These are phyloP conservation scores for Apus apus DNA, from an alignment of 2,113 vertebrate genomes.

Conservation along the genomic window DNA sequence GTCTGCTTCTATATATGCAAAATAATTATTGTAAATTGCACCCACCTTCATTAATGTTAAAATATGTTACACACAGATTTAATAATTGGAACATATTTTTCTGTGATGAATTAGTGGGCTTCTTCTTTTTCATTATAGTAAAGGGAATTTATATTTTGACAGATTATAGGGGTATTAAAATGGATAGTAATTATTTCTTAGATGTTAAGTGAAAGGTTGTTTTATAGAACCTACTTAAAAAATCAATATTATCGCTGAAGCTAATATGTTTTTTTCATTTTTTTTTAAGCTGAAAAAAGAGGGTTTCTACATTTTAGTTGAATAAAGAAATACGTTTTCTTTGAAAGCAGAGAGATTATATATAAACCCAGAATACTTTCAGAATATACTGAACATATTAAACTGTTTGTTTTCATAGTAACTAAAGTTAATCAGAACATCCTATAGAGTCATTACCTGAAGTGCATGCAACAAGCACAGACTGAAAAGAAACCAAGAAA, in stretches of 20 bases:
- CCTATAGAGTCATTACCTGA: not conserved
- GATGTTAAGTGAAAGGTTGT: not conserved
- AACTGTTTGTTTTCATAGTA: slow-evolving; percentile 10
- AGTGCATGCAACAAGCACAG: not conserved
- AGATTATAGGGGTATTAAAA: not conserved
- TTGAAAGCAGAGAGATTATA: not conserved
- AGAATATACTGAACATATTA: slow-evolving; percentile 11
- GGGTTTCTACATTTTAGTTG: not conserved
- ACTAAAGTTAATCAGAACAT: slow-evolving; percentile 52
- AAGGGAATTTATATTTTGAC: not conserved
- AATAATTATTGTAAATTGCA: not conserved
- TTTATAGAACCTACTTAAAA: not conserved
- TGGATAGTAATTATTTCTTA: not conserved
- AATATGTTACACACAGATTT: not conserved
- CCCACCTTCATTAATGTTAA: not conserved
- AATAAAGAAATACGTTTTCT: not conserved
- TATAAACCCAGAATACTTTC: not conserved
- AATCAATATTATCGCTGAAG: not conserved
- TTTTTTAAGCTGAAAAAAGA: not conserved
- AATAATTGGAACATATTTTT: not conserved
- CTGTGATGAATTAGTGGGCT: not conserved
- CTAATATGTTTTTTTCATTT: not conserved
- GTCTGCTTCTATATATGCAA: not conserved
- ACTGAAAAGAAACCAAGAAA: not conserved
- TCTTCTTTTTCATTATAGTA: not conserved